Evolutionary conservation across 2,113 vertebrate genomes (phyloP).

Genomic region (Cavia aperea): DNA sequence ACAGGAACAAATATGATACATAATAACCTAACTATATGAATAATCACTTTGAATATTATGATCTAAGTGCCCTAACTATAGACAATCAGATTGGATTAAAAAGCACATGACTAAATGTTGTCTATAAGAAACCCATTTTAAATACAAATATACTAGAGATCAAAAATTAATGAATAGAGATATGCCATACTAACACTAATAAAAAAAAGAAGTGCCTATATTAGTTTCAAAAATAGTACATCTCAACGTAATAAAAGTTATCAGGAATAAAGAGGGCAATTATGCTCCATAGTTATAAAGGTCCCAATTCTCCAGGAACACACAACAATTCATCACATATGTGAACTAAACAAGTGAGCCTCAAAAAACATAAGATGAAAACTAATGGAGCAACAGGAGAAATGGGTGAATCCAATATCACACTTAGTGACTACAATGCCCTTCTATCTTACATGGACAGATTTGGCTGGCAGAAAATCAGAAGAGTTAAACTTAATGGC

Average conservation of each 20-base stretch:
- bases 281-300: background rate
- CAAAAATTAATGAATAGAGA: background rate
- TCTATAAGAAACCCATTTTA: background rate
- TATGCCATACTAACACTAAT: background rate
- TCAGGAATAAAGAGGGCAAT: background rate
- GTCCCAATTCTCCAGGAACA: background rate
- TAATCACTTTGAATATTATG: background rate
- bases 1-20: background rate
- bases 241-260: background rate
- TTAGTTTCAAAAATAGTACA: background rate
- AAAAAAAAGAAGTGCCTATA: background rate
- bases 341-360: background rate
- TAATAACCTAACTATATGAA: background rate
- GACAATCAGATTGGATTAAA: background rate
- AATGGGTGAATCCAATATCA: background rate
- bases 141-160: background rate
- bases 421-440: background rate
- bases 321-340: background rate
- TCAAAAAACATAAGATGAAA: background rate
- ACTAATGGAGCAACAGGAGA: background rate
- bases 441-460: background rate
- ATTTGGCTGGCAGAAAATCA: background rate
- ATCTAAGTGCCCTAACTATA: background rate
- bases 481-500: background rate
- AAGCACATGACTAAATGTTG: background rate